Base-by-base conservation (phyloP, 92 coral and sea anemone genomes). In the Palythoa grandis region DNA sequence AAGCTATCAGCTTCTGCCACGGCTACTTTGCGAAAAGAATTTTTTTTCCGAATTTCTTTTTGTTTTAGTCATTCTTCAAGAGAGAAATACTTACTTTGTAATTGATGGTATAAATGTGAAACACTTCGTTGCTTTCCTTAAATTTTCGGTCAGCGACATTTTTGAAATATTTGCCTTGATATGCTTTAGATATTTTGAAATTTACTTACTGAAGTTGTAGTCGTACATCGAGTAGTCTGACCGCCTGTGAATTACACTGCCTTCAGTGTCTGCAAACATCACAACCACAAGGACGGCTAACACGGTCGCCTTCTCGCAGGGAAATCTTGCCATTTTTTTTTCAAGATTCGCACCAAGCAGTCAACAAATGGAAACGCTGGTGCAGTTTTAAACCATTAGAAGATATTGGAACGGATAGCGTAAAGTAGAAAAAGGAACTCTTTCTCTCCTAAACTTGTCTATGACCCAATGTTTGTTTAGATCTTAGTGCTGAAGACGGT, bases 141-240 rank as follows among this genome's bases (percentile, higher is more conserved):
- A 12, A 8, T 40, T 19, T 8, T 50, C 22, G 19, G 56, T 13
- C 84, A 76, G 16, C 58, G 5, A 29, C 14, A n/a, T 66, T 5
- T 47, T 69, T 52, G 17, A 7, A 76, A 1, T 13, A 53, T 15
- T 22, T 16, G 19, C 11, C 9, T n/a, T 29, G 16, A 24, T 12
- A 69, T 4, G 7, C 5, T 69, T 16, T 22, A 22, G 29, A 35
- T 24, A 2, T 7, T 25, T 23, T 40, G 54, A 22, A 65, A 47
- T 70, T 70, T 29, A 94, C 98, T 94, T 92, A 94, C 98, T 88
- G 76, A 94, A 94, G 72, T 94, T 92, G 58, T 90, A 88, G 92
- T 94, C 98, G 85, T 80, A 94, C 98, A 94, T 94, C 63, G 95
- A 88, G 78, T 86, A 94, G 84, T 94, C 98, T n/a, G 95, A 90